Evolutionary conservation across 2,888 invertebrate species (phyloP).

Genomic region (Glyphotaelius pellucidus): DNA sequence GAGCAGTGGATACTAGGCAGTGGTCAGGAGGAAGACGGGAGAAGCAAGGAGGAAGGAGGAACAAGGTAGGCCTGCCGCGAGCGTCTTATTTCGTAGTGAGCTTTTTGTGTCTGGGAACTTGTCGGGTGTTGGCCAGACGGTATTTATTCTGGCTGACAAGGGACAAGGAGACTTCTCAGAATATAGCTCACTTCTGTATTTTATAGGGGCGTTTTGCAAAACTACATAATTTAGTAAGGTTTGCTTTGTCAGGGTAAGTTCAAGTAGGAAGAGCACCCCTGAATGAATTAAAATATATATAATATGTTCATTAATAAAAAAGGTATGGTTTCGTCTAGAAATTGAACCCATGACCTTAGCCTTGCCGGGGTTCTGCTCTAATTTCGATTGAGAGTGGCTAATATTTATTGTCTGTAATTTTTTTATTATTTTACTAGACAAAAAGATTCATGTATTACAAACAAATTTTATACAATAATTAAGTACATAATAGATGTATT

Average conservation of each 20-base stretch:
- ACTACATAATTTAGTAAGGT: neutral
- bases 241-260: neutral
- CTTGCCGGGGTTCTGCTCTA: too few species aligned
- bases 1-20: neutral
- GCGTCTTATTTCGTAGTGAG: constrained; percentile 10
- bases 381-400: too few species aligned
- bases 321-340: too few species aligned
- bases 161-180: neutral
- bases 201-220: neutral
- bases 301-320: too few species aligned
- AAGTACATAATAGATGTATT: too few species aligned
- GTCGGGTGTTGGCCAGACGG: constrained; percentile 39
- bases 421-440: too few species aligned
- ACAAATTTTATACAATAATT: too few species aligned
- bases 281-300: too few species aligned
- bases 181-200: neutral
- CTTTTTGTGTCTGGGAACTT: constrained; percentile 50
- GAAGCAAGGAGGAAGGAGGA: neutral
- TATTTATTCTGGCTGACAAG: constrained; percentile 26
- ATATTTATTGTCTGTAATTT: too few species aligned
- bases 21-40: neutral
- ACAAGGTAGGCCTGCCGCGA: neutral
- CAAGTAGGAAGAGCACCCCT: neutral
- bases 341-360: too few species aligned
- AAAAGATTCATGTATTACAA: too few species aligned